A percentile compares a stretch with the other conserved stretches of the same genome.
phyloP scores from a whole-genome alignment of 2,113 vertebrate species.

The Grammomys surdaster region DNA sequence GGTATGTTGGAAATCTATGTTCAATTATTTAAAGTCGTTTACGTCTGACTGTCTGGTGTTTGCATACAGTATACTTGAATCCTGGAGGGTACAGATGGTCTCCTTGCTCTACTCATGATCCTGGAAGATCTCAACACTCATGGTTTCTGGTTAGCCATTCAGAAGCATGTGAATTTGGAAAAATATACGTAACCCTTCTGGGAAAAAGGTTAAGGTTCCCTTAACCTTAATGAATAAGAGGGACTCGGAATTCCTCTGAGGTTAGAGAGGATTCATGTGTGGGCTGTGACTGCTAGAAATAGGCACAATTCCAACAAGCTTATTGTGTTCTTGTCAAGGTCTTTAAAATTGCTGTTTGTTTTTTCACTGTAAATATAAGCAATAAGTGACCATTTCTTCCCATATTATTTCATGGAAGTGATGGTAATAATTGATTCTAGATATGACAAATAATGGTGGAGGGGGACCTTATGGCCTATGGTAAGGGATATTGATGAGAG shows the following conservation, averaged over 20 bases:
- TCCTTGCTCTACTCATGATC: background rate
- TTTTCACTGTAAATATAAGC: conserved; percentile 54
- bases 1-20: background rate
- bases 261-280: background rate
- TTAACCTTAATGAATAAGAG: background rate
- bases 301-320: conserved; percentile 31
- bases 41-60: background rate
- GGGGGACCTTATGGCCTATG: background rate
- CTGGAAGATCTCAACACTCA: background rate
- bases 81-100: background rate
- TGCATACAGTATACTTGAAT: background rate
- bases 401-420: background rate
- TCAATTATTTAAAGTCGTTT: background rate
- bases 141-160: conserved; percentile 37
- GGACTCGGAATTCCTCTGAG: background rate
- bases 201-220: conserved; percentile 37
- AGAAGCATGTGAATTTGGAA: background rate
- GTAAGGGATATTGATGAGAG: background rate
- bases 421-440: conserved; percentile 44
- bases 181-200: conserved; percentile 53
- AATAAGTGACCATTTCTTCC: background rate
- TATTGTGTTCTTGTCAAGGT: conserved; percentile 42
- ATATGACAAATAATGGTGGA: background rate
- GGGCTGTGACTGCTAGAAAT: conserved; percentile 16
- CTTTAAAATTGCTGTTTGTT: conserved; percentile 60